Conservation (phyloP, 1,140 invertebrate genomes). For the Homarus americanus region DNA sequence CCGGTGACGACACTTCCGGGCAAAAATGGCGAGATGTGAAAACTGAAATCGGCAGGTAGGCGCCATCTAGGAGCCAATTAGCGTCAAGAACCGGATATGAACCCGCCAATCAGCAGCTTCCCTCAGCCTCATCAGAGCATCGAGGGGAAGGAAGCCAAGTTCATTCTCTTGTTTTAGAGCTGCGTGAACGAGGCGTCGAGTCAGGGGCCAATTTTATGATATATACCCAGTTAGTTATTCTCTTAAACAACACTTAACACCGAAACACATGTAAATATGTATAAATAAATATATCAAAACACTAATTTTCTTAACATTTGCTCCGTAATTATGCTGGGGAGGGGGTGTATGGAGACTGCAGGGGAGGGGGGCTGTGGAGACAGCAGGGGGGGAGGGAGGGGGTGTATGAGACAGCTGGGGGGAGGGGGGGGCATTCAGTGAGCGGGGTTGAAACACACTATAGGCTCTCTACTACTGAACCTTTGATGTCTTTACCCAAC, state of each 20-base stretch:
- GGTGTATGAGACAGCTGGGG: no score
- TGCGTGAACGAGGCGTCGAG: no score
- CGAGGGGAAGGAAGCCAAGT: conserved; percentile 58
- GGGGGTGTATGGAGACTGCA: neutral
- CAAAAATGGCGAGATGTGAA: conserved; percentile 59
- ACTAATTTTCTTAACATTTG: neutral
- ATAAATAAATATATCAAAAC: neutral
- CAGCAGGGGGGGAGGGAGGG: no score
- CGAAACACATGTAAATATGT: neutral
- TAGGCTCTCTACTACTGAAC: neutral
- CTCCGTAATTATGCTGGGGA: no score
- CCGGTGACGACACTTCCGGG: conserved; percentile 20
- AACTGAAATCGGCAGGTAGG: conserved; percentile 67
- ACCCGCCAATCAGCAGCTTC: conserved; percentile 65
- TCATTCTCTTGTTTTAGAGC: conserved; percentile 31
- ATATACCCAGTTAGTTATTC: neutral
- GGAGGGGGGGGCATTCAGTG: neutral
- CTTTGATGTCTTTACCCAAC: neutral
- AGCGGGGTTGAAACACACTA: neutral
- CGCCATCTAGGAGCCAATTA: conserved; percentile 64
- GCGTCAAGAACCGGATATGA: conserved; percentile 68
- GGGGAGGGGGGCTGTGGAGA: no score
- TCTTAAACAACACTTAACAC: neutral
- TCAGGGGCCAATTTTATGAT: conserved; percentile 1
- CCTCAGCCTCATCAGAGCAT: conserved; percentile 64